These are phyloP conservation scores for Metaphire vulgaris DNA, from an alignment of 1,140 invertebrate genomes.

Conservation along the genomic window DNA sequence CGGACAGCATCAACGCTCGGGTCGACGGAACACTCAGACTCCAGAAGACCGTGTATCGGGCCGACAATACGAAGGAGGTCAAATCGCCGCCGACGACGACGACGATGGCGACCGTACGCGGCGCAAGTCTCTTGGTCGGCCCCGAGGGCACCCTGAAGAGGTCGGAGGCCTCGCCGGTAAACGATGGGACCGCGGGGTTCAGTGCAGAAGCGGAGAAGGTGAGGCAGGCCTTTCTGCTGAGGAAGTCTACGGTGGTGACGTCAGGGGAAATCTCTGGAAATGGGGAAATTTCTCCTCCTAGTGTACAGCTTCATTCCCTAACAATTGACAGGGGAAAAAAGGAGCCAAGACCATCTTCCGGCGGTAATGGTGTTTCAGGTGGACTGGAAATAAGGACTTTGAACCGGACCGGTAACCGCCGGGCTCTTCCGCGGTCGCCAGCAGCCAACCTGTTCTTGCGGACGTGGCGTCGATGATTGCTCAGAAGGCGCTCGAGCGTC, in stretches of 20 bases:
- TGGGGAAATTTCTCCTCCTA: too few relatives aligned
- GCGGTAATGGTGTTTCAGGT: too few relatives aligned
- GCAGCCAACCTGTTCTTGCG: background rate
- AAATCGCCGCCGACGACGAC: conserved; percentile 1
- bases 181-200: background rate
- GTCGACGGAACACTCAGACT: conserved; percentile 11
- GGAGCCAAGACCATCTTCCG: too few relatives aligned
- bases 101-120: too few relatives aligned
- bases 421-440: background rate
- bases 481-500: background rate
- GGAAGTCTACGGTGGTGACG: background rate
- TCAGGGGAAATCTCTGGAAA: too few relatives aligned
- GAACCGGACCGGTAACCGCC: background rate
- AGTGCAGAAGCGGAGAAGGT: background rate
- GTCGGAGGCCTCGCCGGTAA: background rate
- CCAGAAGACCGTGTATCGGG: conserved; percentile 20
- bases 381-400: too few relatives aligned
- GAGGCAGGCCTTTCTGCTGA: background rate
- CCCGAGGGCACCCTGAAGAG: background rate
- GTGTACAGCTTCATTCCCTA: too few relatives aligned
- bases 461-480: background rate
- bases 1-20: conserved; percentile 22
- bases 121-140: background rate
- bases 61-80: conserved; percentile 21
- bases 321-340: too few relatives aligned